Evolutionary conservation across 1,140 invertebrate species (phyloP).

Genomic region (Glossosoma conforme): DNA sequence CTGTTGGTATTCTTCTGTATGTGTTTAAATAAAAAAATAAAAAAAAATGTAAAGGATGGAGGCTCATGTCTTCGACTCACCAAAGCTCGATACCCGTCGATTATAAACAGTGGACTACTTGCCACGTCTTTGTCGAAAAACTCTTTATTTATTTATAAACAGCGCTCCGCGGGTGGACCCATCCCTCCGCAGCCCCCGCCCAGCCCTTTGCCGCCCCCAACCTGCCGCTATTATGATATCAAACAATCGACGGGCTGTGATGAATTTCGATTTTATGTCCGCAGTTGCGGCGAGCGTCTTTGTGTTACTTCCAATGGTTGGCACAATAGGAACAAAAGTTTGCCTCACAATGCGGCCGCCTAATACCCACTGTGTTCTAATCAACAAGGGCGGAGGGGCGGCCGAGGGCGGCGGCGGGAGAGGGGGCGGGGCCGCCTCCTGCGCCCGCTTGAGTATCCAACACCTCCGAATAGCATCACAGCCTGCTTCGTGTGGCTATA

Average conservation of each 20-base stretch:
- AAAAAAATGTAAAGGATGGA: background rate
- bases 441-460: too few relatives aligned
- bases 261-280: constrained; percentile 54
- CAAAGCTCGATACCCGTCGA: too few relatives aligned
- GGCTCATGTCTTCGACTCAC: too few relatives aligned
- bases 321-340: constrained; percentile 53
- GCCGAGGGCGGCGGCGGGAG: too few relatives aligned
- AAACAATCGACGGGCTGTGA: constrained; percentile 47
- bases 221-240: constrained; percentile 34
- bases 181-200: background rate
- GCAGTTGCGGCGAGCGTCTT: constrained; percentile 43
- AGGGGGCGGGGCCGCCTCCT: too few relatives aligned
- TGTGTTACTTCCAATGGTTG: constrained; percentile 37
- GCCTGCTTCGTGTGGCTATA: too few relatives aligned
- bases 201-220: background rate
- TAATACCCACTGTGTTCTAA: constrained; percentile 44
- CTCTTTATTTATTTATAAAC: constrained; percentile 6
- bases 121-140: too few relatives aligned
- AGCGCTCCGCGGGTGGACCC: background rate
- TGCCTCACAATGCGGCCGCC: constrained; percentile 53
- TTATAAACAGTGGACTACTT: too few relatives aligned
- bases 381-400: constrained; percentile 26
- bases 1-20: too few relatives aligned
- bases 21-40: too few relatives aligned
- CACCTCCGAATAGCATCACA: too few relatives aligned